Percentiles rank a stretch among this genome's conserved stretches.
Evolutionary conservation across 2,797 vertebrate genomes (phyloP).

Genomic region (Melanotaenia parkinsoni): DNA sequence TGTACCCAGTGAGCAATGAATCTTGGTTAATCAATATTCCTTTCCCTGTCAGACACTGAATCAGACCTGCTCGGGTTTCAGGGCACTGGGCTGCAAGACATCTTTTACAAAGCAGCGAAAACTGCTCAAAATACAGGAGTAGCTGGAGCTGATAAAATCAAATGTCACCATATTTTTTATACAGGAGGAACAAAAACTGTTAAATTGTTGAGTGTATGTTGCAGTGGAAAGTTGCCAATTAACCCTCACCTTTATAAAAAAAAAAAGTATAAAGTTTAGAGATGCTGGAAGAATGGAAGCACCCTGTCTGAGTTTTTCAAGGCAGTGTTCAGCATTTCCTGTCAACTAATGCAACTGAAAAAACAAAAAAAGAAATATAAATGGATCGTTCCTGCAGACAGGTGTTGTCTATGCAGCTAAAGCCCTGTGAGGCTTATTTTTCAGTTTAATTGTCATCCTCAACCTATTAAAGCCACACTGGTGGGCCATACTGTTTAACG

Average conservation of each 20-base stretch:
- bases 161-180: slow-evolving; percentile 44
- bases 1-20: slow-evolving; percentile 58
- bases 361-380: slow-evolving; percentile 3
- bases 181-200: slow-evolving; percentile 11
- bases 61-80: slow-evolving; percentile 50
- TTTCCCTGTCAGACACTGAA: slow-evolving; percentile 51
- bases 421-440: not conserved
- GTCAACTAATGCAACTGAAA: slow-evolving; percentile 8
- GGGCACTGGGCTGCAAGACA: slow-evolving; percentile 35
- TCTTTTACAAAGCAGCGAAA: slow-evolving; percentile 30
- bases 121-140: slow-evolving; percentile 25
- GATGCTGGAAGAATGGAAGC: slow-evolving; percentile 2
- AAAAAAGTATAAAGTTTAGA: slow-evolving; percentile 43
- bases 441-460: slow-evolving; percentile 3
- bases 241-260: slow-evolving; percentile 29
- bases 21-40: slow-evolving; percentile 69
- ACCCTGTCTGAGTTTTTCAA: slow-evolving; percentile 4
- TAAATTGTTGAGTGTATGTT: slow-evolving; percentile 26
- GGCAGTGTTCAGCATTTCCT: not conserved
- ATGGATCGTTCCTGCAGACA: not conserved
- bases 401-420: not conserved
- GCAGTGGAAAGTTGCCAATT: slow-evolving; percentile 48
- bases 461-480: slow-evolving; percentile 14
- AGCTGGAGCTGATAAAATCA: slow-evolving; percentile 21
- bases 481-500: slow-evolving; percentile 3